These are phyloP conservation scores for Euura saliciscinereae DNA, from an alignment of 1,140 invertebrate genomes.

Conservation along the genomic window DNA sequence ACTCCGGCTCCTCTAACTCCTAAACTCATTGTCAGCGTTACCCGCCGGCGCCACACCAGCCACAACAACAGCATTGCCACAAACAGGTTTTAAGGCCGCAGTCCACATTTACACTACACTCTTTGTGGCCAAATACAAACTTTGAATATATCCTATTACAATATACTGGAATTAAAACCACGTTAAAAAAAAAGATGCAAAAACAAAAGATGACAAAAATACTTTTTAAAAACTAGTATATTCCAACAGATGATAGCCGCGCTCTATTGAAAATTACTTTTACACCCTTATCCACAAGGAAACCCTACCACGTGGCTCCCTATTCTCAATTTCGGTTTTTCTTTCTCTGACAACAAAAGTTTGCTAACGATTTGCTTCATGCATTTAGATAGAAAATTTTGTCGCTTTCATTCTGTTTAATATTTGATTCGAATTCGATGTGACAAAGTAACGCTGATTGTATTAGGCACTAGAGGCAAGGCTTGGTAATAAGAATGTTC, in stretches of 20 bases:
- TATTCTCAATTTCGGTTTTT: background rate
- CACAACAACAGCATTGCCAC: constrained; percentile 15
- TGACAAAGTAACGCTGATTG: background rate
- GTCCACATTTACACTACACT: constrained; percentile 28
- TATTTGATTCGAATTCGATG: too few species aligned
- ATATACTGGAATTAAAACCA: background rate
- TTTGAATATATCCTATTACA: constrained; percentile 7
- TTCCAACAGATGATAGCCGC: constrained; percentile 2
- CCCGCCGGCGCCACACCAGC: constrained; percentile 1
- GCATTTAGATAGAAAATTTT: too few species aligned
- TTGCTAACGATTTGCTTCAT: too few species aligned
- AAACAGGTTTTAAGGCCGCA: constrained; percentile 32
- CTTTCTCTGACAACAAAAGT: too few species aligned
- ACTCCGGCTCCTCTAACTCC: background rate
- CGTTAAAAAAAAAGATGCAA: background rate
- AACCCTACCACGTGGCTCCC: background rate
- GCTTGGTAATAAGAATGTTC: background rate
- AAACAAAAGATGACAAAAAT: background rate
- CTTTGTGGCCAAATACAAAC: constrained; percentile 26
- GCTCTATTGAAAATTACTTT: too few species aligned
- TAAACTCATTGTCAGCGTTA: constrained; percentile 2
- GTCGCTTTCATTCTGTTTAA: too few species aligned
- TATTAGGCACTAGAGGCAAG: constrained; percentile 1
- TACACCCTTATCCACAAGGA: background rate
- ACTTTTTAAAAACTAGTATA: constrained; percentile 1